Conservation (phyloP, 2,797 vertebrate genomes). For the Poeciliopsis gracilis region DNA sequence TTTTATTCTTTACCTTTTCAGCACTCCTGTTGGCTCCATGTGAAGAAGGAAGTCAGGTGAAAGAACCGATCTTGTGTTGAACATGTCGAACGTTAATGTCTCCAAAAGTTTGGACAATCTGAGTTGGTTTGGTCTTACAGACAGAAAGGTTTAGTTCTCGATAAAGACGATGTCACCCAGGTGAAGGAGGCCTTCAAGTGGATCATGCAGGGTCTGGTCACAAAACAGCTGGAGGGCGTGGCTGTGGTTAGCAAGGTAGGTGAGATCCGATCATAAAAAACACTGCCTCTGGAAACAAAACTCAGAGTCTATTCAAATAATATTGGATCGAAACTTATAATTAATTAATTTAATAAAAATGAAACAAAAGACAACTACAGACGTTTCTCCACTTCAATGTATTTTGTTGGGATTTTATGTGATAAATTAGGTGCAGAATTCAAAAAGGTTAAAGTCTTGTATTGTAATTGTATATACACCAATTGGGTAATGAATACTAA, state of each 20-base stretch:
- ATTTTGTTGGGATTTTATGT: background rate
- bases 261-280: background rate
- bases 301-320: background rate
- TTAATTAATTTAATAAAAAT: background rate
- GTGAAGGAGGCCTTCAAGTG: slow-evolving; percentile 98
- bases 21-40: slow-evolving; percentile 82
- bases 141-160: slow-evolving; percentile 78
- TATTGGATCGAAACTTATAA: background rate
- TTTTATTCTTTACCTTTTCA: slow-evolving; percentile 33
- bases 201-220: slow-evolving; percentile 79
- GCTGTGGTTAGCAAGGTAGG: slow-evolving; percentile 87
- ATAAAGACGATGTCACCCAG: slow-evolving; percentile 87
- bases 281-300: background rate
- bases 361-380: background rate
- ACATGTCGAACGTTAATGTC: background rate
- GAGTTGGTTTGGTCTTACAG: slow-evolving; percentile 44
- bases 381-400: background rate
- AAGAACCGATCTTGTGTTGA: background rate
- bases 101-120: background rate
- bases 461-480: too few relatives aligned
- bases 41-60: slow-evolving; percentile 80
- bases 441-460: too few relatives aligned
- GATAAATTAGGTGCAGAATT: too few relatives aligned
- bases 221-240: slow-evolving; percentile 86
- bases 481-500: too few relatives aligned